Percentiles rank a stretch among this genome's conserved stretches.
These are phyloP conservation scores for Gambusia affinis DNA, from an alignment of 2,113 vertebrate genomes.

Conservation along the genomic window DNA sequence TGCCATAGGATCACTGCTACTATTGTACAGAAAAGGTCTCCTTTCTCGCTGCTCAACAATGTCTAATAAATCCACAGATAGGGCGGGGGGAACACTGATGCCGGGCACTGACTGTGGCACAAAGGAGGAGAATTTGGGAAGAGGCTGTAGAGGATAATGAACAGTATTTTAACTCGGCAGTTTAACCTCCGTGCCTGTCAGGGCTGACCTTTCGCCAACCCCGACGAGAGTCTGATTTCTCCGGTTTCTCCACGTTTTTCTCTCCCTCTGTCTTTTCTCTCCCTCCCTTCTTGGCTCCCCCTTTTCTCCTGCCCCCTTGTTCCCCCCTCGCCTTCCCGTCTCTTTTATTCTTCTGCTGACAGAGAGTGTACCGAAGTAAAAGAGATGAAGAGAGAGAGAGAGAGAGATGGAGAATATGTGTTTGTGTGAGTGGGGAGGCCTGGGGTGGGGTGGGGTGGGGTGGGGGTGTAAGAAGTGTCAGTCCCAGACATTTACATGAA, in stretches of 20 bases:
- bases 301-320: constrained; percentile 55
- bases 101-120: constrained; percentile 92
- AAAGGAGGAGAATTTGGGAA: constrained; percentile 96
- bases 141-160: constrained; percentile 95
- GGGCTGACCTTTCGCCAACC: constrained; percentile 99
- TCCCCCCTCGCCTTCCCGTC: constrained; percentile 81
- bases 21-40: constrained; percentile 81
- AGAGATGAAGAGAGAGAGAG: constrained; percentile 55
- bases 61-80: constrained; percentile 91
- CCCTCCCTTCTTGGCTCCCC: constrained; percentile 74
- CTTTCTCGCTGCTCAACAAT: constrained; percentile 84
- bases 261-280: constrained; percentile 3
- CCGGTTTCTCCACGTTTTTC: constrained; percentile 69
- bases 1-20: constrained; percentile 85
- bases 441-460: constrained; percentile 79
- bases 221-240: constrained; percentile 95
- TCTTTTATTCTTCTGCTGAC: constrained; percentile 86
- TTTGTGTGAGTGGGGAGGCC: constrained; percentile 10
- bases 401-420: constrained; percentile 26
- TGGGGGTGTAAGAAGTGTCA: constrained; percentile 96
- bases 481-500: constrained; percentile 97
- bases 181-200: constrained; percentile 99
- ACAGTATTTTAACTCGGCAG: constrained; percentile 99
- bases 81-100: constrained; percentile 91
- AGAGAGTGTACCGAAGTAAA: constrained; percentile 71